These are phyloP conservation scores for Melinopterus prodromus DNA, from an alignment of 2,888 invertebrate genomes.

Conservation along the genomic window DNA sequence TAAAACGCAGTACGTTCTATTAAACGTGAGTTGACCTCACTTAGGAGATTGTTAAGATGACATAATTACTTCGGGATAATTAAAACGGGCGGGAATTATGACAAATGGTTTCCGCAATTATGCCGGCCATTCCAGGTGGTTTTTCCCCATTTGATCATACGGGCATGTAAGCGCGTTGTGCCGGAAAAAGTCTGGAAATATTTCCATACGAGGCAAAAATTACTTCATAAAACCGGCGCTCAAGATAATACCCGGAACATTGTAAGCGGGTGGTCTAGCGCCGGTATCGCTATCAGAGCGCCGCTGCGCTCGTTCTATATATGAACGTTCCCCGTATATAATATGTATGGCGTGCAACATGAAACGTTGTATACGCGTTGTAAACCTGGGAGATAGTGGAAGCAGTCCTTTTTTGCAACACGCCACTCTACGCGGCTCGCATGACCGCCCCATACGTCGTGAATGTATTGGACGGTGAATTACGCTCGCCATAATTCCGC, in stretches of 20 bases:
- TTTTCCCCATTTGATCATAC: background rate
- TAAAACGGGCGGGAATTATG: background rate
- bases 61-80: background rate
- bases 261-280: background rate
- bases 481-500: background rate
- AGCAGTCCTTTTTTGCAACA: constrained; percentile 9
- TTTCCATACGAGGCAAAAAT: constrained; percentile 4
- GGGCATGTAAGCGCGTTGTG: background rate
- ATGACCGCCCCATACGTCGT: too few species aligned
- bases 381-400: constrained; percentile 19
- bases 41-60: background rate
- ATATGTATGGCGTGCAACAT: constrained; percentile 38
- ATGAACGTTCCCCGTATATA: constrained; percentile 39
- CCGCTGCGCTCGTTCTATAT: constrained; percentile 13
- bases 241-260: background rate
- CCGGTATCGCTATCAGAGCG: background rate
- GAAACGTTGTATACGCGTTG: constrained; percentile 27
- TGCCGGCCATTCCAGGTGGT: background rate
- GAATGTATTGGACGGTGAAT: background rate
- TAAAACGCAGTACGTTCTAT: background rate
- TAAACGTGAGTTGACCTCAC: background rate
- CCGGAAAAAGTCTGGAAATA: background rate
- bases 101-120: background rate
- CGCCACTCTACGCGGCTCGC: background rate
- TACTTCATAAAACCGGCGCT: background rate